These are phyloP conservation scores for Lysandra coridon DNA, from an alignment of 2,888 invertebrate species.

Conservation along the genomic window DNA sequence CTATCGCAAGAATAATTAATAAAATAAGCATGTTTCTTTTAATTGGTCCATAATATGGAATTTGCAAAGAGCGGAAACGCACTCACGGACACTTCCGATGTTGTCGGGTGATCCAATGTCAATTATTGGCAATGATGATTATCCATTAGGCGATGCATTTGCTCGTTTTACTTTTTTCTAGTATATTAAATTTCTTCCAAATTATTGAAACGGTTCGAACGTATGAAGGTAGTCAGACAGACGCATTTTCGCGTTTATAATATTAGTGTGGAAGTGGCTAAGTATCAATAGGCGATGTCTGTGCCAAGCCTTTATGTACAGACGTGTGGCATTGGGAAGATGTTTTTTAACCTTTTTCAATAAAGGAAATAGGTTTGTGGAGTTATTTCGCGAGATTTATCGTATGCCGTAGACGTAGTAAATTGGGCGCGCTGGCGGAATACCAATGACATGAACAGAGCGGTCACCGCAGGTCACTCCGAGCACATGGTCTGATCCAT, in stretches of 20 bases:
- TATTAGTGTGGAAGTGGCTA: background rate
- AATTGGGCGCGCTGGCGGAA: background rate
- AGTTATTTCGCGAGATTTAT: background rate
- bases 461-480: background rate
- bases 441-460: background rate
- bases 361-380: slow-evolving; percentile 3
- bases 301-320: background rate
- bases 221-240: no score
- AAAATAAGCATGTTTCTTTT: no score
- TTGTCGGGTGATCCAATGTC: no score
- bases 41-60: no score
- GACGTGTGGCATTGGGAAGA: background rate
- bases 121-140: background rate
- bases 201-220: background rate
- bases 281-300: background rate
- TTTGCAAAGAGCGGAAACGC: no score
- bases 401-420: background rate
- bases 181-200: background rate
- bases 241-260: background rate
- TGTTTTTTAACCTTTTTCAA: slow-evolving; percentile 8
- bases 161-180: background rate
- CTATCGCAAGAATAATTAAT: no score
- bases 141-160: background rate
- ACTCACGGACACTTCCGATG: no score
- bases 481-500: background rate